These are phyloP conservation scores for Tichodroma muraria DNA, from an alignment of 2,113 vertebrate genomes.

Conservation along the genomic window DNA sequence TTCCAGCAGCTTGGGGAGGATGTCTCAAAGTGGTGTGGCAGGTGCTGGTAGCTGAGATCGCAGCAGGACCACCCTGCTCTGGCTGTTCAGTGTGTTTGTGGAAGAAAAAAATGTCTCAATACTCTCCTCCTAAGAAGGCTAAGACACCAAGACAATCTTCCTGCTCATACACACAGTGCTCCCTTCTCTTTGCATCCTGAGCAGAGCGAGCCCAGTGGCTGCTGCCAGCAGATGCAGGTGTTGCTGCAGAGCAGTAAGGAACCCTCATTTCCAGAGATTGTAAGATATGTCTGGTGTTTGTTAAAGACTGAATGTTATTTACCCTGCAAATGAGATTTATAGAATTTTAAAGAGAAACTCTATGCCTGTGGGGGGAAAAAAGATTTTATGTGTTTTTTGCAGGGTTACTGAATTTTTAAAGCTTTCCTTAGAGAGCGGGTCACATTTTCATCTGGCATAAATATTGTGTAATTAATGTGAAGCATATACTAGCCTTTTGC, in stretches of 20 bases:
- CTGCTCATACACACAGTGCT: rapidly evolving
- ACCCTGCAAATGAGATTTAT: background rate
- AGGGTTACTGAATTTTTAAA: background rate
- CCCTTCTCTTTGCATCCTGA: background rate
- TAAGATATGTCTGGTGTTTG: background rate
- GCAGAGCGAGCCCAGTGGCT: background rate
- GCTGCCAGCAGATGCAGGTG: background rate
- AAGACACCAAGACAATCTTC: background rate
- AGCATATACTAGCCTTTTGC: background rate
- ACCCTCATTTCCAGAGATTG: background rate
- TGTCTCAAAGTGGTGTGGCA: background rate
- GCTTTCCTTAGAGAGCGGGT: background rate
- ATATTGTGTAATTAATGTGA: background rate
- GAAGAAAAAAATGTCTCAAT: background rate
- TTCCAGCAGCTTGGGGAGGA: background rate
- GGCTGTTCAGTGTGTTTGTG: background rate
- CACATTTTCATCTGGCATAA: background rate
- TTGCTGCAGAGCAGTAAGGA: background rate
- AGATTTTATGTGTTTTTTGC: background rate
- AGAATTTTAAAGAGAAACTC: background rate
- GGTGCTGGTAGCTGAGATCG: background rate
- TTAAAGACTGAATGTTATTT: background rate
- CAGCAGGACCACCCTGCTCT: background rate
- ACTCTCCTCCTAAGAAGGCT: background rate
- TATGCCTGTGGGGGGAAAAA: background rate